These are phyloP conservation scores for Saturnia japonica DNA, from an alignment of 2,888 invertebrate genomes.

Conservation along the genomic window DNA sequence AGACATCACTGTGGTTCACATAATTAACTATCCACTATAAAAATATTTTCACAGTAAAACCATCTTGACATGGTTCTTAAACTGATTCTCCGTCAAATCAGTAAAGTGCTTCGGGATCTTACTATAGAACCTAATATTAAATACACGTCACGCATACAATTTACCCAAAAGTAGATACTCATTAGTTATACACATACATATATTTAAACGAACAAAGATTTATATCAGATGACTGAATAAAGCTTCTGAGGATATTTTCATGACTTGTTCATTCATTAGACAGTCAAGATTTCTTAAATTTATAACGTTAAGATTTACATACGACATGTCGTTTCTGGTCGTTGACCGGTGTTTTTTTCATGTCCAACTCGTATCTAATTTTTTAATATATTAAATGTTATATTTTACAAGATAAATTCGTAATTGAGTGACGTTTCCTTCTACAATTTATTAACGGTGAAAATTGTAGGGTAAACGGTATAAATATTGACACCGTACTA, in stretches of 20 bases:
- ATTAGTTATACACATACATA: no score
- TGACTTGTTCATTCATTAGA: not conserved
- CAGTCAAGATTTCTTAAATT: not conserved
- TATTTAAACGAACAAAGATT: not conserved
- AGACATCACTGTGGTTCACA: no score
- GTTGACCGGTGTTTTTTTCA: not conserved
- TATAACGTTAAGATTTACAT: not conserved
- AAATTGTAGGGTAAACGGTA: not conserved
- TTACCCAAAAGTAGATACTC: no score
- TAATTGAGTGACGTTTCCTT: constrained; percentile 4
- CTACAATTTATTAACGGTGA: not conserved
- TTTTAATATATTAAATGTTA: constrained; percentile 6
- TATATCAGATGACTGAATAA: not conserved
- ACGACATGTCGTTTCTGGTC: not conserved
- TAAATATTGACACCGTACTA: not conserved
- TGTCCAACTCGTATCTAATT: not conserved
- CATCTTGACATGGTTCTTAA: no score
- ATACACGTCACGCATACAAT: no score
- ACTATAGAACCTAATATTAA: no score
- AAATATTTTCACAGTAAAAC: no score
- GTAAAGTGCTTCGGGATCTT: no score
- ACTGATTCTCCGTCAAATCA: no score
- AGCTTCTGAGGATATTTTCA: not conserved
- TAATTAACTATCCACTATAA: no score
- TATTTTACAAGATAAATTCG: not conserved